A percentile compares a stretch with the other conserved stretches of the same genome.
phyloP scores from a whole-genome alignment of 2,113 vertebrate species.

The Apteryx mantelli region DNA sequence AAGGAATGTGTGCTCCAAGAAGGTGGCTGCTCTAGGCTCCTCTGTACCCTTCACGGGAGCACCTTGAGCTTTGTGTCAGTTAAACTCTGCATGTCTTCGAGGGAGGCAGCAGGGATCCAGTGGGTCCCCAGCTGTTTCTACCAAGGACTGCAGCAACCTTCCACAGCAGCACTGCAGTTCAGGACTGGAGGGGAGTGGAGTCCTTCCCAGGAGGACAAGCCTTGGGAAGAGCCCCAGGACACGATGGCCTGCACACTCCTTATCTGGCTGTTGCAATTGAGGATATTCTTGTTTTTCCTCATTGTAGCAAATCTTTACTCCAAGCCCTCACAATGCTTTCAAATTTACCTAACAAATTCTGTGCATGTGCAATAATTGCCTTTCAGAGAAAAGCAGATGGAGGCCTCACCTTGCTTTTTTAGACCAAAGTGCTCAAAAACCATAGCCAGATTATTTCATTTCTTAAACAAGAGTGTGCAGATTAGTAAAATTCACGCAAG shows the following conservation, averaged over 20 bases:
- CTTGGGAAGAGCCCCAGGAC: background rate
- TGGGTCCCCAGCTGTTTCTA: background rate
- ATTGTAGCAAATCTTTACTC: background rate
- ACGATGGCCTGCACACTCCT: background rate
- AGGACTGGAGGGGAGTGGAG: no score
- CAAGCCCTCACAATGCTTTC: background rate
- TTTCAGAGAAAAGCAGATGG: background rate
- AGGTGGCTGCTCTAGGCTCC: background rate
- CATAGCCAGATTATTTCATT: background rate
- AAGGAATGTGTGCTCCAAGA: fast-evolving
- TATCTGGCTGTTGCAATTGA: background rate
- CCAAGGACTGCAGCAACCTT: background rate
- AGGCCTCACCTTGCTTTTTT: background rate
- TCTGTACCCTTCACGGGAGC: background rate
- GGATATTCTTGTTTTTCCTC: background rate
- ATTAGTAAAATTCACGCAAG: background rate
- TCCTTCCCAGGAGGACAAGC: background rate
- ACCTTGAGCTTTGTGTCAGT: background rate
- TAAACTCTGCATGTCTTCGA: background rate
- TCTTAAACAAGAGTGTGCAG: background rate
- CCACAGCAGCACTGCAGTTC: background rate
- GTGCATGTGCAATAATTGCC: background rate
- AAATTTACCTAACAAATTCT: background rate
- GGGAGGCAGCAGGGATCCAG: background rate
- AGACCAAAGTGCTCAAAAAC: background rate